Base-by-base conservation (phyloP, 2,113 vertebrate species). In the Pygoscelis adeliae region DNA sequence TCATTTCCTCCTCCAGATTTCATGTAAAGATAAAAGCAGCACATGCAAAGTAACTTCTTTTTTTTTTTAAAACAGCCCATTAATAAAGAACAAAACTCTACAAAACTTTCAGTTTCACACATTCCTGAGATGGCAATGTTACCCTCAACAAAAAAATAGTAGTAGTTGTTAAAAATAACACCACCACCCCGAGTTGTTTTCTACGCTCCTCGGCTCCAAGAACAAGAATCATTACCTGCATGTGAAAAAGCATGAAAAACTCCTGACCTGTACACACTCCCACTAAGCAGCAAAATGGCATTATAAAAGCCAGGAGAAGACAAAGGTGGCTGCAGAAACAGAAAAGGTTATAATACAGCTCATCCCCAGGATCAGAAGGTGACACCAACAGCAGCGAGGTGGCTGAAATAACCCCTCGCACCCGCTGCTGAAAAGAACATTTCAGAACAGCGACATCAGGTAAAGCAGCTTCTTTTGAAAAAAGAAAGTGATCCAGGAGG, bases 401-500 rank as follows among this genome's bases (percentile, higher is more conserved):
- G 72, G 95, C 83, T 90, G 96, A 89, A 97, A 96, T 95, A 89
- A 97, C 18, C 85, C 69, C 79, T 78, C 32, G 19, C 0, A n/a
- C 87, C 89, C 0, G 56, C 89, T 97, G 89, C 84, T 93, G 89
- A 97, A 93, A 87, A 97, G 94, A 97, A 97, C 97, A 96, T 97
- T 97, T 97, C 92, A 91, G 97, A 97, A 90, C 95, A 97, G 4
- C 77, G 94, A 78, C 97, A 98, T 97, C 94, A 98, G 97, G 97
- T 98, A 96, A 97, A 97, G 76, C 93, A 97, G 96, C 91, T 96
- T 81, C 97, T 94, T 78, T 83, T 89, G 90, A 93, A 98, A 97
- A 65, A 89, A 97, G 89, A 97, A 98, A 98, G 97, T 95, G 97
- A 98, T 95, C 89, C 85, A 96, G 96, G 87, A 95, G 94, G 93